Evolutionary conservation across 2,113 vertebrate genomes (phyloP), one percentile per base, ranked within the genome.

Genomic region (Strix aluco): DNA sequence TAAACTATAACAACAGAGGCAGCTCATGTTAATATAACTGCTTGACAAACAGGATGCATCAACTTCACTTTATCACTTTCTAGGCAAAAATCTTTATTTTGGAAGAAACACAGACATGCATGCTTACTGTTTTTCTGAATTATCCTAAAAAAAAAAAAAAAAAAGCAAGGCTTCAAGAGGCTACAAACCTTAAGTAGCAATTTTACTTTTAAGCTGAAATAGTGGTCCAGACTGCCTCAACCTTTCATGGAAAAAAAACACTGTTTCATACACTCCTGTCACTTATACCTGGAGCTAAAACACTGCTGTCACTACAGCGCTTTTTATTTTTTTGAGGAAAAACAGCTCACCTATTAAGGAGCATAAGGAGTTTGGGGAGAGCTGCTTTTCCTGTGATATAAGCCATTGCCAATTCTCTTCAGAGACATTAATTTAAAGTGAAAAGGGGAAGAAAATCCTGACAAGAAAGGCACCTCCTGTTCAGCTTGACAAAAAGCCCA

Each of bases 61-160:
- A 27, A 23, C 46, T 47, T 52, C 5, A 54, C 23, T 15, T 3
- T 8, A 23, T 5, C 21, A 6, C 2, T 38, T 86, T 44, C 57
- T 32, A 71, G 22, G 22, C 13, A 29, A 79, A 71, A 59, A 40
- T 8, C 23, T 49, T 29, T 36, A 14, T 46, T 58, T 63, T 52
- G 5, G 32, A 52, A 47, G n/a, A n/a, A 61, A n/a, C 26, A 29
- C 8, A 27, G 9, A 6, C n/a, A 25, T 0, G 1, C 30, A 12
- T 0, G 4, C 34, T 15, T 55, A 30, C 12, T 5, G 4, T 47
- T 57, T 65, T 54, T 34, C 63, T 36, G 21, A 52, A 32, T 2
- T 22, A 9, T 30, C 42, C 36, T 38, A 10, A 40, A 49, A 44
- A 52, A 44, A 44, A 44, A 44, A 44, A 44, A 46, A 46, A 46